phyloP scores from a whole-genome alignment of 2,797 vertebrate species.

The Acanthornis magna region DNA sequence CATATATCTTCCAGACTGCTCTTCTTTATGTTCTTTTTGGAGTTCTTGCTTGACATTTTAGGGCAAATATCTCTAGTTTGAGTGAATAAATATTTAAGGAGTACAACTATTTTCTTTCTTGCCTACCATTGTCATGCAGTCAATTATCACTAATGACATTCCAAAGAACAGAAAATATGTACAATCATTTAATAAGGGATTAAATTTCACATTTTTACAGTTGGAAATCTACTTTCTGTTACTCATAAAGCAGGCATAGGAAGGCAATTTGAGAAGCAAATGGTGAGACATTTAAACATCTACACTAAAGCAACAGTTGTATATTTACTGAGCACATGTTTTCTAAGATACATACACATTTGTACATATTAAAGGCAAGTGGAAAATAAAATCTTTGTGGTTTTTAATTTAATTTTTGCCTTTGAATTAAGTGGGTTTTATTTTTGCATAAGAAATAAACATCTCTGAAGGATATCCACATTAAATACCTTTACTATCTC shows the following conservation, averaged over 20 bases:
- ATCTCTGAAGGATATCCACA: not conserved
- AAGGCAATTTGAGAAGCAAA: not conserved
- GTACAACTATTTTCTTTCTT: not conserved
- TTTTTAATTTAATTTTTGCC: not conserved
- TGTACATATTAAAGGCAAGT: not conserved
- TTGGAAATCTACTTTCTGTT: not conserved
- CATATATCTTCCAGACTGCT: not conserved
- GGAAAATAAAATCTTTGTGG: not conserved
- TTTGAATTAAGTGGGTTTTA: not conserved
- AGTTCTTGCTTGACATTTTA: not conserved
- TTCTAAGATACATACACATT: not conserved
- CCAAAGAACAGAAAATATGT: not conserved
- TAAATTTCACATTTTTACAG: not conserved
- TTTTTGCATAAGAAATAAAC: not conserved
- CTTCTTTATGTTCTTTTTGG: not conserved
- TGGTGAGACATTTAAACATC: not conserved
- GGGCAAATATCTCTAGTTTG: not conserved
- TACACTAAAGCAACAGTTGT: not conserved
- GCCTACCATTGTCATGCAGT: accelerated
- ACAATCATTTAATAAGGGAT: not conserved
- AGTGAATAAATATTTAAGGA: not conserved
- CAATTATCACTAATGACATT: not conserved
- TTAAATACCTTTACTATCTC: not conserved
- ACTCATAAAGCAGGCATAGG: not conserved
- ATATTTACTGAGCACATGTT: not conserved